Percentiles rank a stretch among this genome's conserved stretches.
Conservation (phyloP, 1,140 invertebrate genomes). For the Penaeus vannamei region DNA sequence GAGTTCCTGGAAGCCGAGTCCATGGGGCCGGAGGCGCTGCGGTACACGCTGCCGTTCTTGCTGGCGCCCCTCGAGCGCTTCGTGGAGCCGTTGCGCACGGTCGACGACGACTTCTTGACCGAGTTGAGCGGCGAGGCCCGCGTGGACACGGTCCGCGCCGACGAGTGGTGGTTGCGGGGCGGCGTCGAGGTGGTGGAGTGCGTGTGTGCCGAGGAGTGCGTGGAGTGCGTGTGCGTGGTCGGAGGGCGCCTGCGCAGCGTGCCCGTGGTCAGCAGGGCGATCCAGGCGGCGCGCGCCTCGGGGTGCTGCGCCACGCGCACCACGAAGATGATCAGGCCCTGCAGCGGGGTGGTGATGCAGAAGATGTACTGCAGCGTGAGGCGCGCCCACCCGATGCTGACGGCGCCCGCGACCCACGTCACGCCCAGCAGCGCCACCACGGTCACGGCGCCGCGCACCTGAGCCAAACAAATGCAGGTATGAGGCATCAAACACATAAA, state of each 20-base stretch:
- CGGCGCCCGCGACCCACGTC: constrained; percentile 75
- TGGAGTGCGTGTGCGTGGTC: constrained; percentile 22
- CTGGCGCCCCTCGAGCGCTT: neutral
- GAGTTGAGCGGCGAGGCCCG: constrained; percentile 42
- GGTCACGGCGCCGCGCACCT: constrained; percentile 75
- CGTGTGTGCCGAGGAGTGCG: constrained; percentile 52
- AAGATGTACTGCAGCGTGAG: constrained; percentile 75
- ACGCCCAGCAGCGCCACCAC: constrained; percentile 76
- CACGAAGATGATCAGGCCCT: constrained; percentile 75
- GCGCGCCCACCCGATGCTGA: constrained; percentile 73
- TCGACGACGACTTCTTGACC: neutral
- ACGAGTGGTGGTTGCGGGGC: constrained; percentile 43
- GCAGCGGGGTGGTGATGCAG: constrained; percentile 74
- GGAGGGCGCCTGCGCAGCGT: constrained; percentile 44
- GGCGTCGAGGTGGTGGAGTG: constrained; percentile 47
- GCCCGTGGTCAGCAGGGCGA: constrained; percentile 72
- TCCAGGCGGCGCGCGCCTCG: constrained; percentile 74
- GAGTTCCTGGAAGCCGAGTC: neutral
- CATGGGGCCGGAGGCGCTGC: neutral
- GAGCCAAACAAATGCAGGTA: constrained; percentile 66
- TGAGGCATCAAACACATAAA: no score
- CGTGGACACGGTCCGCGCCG: constrained; percentile 30
- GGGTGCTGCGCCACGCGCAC: constrained; percentile 74
- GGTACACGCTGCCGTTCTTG: constrained; percentile 37
- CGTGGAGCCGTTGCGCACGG: constrained; percentile 44